Evolutionary conservation across 1,140 invertebrate genomes (phyloP).

Genomic region (Nasonia longicornis): DNA sequence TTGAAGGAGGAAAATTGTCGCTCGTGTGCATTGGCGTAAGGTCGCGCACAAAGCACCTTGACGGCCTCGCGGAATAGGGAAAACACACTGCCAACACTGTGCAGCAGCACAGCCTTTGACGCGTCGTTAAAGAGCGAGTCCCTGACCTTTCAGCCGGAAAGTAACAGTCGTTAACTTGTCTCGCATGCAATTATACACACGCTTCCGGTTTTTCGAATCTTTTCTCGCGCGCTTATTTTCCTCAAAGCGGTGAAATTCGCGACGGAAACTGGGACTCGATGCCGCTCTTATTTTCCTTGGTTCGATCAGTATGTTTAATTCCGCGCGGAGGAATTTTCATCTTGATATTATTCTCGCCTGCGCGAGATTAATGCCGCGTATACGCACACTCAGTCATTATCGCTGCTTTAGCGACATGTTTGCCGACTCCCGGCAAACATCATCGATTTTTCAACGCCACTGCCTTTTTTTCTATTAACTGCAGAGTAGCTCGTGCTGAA

Average conservation of each 20-base stretch:
- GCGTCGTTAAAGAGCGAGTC: not conserved
- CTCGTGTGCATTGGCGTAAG: not conserved
- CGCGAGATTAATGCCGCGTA: not conserved
- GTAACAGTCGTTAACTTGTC: not conserved
- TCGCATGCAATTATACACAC: no score
- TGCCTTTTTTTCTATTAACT: no score
- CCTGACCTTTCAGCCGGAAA: not conserved
- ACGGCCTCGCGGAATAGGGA: not conserved
- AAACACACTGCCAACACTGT: not conserved
- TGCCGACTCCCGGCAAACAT: not conserved
- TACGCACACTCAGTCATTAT: not conserved
- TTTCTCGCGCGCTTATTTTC: not conserved
- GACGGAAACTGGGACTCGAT: no score
- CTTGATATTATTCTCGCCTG: not conserved
- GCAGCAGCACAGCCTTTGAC: not conserved
- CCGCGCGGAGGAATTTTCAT: not conserved
- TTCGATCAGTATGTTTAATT: not conserved
- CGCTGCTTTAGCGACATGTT: not conserved
- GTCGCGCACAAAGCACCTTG: constrained; percentile 1
- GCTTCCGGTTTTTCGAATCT: not conserved
- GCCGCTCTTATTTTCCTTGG: no score
- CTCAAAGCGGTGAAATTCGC: not conserved
- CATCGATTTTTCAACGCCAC: not conserved
- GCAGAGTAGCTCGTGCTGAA: no score
- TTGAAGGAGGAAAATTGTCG: constrained; percentile 11